A percentile compares a stretch with the other conserved stretches of the same genome.
phyloP scores from a whole-genome alignment of 2,113 vertebrate genomes.

The Hippoglossus stenolepis region DNA sequence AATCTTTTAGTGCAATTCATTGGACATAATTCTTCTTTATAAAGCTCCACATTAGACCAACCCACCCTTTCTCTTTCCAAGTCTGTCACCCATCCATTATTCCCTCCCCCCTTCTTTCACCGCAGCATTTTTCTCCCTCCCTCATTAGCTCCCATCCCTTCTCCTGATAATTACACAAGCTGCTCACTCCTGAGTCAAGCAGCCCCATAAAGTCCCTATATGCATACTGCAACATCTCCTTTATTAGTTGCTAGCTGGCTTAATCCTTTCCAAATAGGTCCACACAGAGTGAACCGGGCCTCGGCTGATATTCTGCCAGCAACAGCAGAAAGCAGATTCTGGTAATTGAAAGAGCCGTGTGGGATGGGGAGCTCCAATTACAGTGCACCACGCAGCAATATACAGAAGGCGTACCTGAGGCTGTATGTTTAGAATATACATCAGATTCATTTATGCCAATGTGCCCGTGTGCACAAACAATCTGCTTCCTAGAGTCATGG shows the following conservation, averaged over 20 bases:
- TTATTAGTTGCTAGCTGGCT: constrained; percentile 69
- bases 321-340: constrained; percentile 66
- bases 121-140: background rate
- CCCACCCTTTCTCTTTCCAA: background rate
- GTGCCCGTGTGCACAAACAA: constrained; percentile 23
- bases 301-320: constrained; percentile 66
- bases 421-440: constrained; percentile 46
- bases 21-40: background rate
- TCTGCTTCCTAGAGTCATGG: constrained; percentile 16
- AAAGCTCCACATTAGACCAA: background rate
- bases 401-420: constrained; percentile 22
- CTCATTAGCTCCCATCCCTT: constrained; percentile 12
- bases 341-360: constrained; percentile 65
- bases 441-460: constrained; percentile 28
- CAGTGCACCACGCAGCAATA: constrained; percentile 21
- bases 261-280: constrained; percentile 67
- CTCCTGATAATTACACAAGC: constrained; percentile 63
- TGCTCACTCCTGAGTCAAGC: constrained; percentile 63
- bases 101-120: background rate
- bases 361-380: constrained; percentile 40
- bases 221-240: constrained; percentile 64
- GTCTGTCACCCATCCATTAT: background rate
- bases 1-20: background rate
- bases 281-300: constrained; percentile 45
- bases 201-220: constrained; percentile 55